Evolutionary conservation across 1,140 invertebrate species (phyloP).

Genomic region (Ectropis grisescens): DNA sequence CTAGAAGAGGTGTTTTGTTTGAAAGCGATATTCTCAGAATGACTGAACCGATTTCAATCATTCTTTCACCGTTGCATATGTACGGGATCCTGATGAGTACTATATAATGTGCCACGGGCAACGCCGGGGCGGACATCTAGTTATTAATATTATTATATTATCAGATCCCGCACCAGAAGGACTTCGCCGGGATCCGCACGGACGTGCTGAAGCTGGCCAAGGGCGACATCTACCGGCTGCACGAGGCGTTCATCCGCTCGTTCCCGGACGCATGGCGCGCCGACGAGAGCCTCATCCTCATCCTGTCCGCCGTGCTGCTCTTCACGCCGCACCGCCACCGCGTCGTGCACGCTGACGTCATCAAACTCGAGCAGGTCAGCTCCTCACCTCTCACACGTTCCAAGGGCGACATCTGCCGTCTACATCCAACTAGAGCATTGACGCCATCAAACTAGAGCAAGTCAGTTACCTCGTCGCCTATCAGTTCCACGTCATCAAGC

Average conservation of each 20-base stretch:
- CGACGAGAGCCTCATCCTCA: constrained; percentile 91
- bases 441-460: constrained; percentile 87
- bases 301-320: constrained; percentile 90
- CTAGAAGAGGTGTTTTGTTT: too few relatives aligned
- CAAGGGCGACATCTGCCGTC: background rate
- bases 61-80: too few relatives aligned
- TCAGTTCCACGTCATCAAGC: background rate
- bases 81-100: too few relatives aligned
- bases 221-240: constrained; percentile 88
- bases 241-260: constrained; percentile 84
- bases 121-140: too few relatives aligned
- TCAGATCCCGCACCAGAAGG: constrained; percentile 82
- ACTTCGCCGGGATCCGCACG: constrained; percentile 81
- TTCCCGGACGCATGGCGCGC: constrained; percentile 84
- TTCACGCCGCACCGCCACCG: constrained; percentile 87
- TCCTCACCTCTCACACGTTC: background rate
- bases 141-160: too few relatives aligned
- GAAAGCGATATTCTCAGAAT: too few relatives aligned
- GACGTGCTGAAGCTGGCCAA: constrained; percentile 90
- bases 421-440: constrained; percentile 19
- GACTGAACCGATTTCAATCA: too few relatives aligned
- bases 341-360: constrained; percentile 86
- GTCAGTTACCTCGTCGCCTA: constrained; percentile 24
- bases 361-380: constrained; percentile 86
- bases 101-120: too few relatives aligned